Evolutionary conservation across 2,797 vertebrate genomes (phyloP), one percentile per base, ranked within the genome.

Genomic region (Acipenser oxyrinchus): DNA sequence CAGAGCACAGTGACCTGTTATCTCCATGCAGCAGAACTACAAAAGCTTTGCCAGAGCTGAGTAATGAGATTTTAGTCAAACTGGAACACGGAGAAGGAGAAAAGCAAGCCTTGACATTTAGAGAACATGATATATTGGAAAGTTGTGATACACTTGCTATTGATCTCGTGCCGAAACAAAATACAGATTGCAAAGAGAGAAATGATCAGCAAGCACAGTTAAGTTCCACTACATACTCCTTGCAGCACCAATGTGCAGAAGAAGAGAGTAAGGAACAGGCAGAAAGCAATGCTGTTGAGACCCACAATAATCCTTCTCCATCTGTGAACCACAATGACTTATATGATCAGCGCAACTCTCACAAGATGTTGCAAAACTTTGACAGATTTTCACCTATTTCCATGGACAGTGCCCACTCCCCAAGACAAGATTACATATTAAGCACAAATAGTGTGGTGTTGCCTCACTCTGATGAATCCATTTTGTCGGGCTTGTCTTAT

Each of bases 171-270:
- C 69, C 80, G 62, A 71, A 78, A 50, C 62, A 81, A 70, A 72
- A 78, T 72, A 55, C 70, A 64, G 73, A 78, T 61, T 63, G 74
- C 83, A 77, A 77, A 66, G 79, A 85, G 68, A 81, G 79, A 64
- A 77, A 79, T 76, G 82, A 84, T 66, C 79, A 84, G 65, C 78
- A 77, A 23, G 60, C 6, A 9, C 15, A 62, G 8, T 62, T 9
- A 8, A 62, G 60, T 73, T 83, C 83, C 37, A 49, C 78, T 67
- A 73, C 83, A 79, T 82, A 87, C 52, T 81, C 82, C 10, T 62
- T 76, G 79, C 81, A 75, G 84, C 83, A 74, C 76, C 83, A 80
- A 3, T 80, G 77, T 78, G 79, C 74, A 76, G 77, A 83, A 77
- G 67, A 65, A 57, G 6, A 49, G 57, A 6, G 78, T 82, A 53